A percentile compares a stretch with the other conserved stretches of the same genome.
phyloP scores from a whole-genome alignment of 2,888 invertebrate genomes.

The Pseudococcus jackbeardsleyi region DNA sequence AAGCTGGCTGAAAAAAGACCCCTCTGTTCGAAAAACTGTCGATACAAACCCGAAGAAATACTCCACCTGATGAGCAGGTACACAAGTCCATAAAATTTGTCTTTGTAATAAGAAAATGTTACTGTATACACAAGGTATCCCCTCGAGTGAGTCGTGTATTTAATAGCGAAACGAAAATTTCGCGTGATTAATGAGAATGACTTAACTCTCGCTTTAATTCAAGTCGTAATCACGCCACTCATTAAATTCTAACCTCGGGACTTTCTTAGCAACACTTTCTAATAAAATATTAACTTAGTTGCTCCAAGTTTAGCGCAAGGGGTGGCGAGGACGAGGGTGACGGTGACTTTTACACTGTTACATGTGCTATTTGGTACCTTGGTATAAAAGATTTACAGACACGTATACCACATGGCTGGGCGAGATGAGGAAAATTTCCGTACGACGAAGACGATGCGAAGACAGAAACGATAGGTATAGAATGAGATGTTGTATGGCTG shows the following conservation, averaged over 20 bases:
- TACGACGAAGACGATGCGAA: too few species aligned
- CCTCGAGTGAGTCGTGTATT: constrained; percentile 11
- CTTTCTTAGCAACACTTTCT: constrained; percentile 39
- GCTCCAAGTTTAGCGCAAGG: not conserved
- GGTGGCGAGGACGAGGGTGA: not conserved
- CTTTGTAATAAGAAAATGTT: not conserved
- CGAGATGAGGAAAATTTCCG: not conserved
- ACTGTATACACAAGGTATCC: not conserved
- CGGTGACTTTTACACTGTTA: constrained; percentile 6
- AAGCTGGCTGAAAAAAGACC: too few species aligned
- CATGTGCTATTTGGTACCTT: constrained; percentile 34
- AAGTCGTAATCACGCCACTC: constrained; percentile 41
- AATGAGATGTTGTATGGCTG: too few species aligned
- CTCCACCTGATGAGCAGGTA: not conserved
- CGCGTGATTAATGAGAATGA: constrained; percentile 44
- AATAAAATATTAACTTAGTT: constrained; percentile 41
- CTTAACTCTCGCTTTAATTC: constrained; percentile 39
- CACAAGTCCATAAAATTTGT: not conserved
- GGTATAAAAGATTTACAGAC: constrained; percentile 26
- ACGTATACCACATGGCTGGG: not conserved
- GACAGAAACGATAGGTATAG: too few species aligned
- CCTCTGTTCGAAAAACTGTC: too few species aligned
- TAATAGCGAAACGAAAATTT: constrained; percentile 26
- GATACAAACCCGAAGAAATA: too few species aligned
- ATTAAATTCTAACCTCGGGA: constrained; percentile 39